Evolutionary conservation across 2,888 invertebrate genomes (phyloP), one percentile per base, ranked within the genome.

Genomic region (Acleris emargana): DNA sequence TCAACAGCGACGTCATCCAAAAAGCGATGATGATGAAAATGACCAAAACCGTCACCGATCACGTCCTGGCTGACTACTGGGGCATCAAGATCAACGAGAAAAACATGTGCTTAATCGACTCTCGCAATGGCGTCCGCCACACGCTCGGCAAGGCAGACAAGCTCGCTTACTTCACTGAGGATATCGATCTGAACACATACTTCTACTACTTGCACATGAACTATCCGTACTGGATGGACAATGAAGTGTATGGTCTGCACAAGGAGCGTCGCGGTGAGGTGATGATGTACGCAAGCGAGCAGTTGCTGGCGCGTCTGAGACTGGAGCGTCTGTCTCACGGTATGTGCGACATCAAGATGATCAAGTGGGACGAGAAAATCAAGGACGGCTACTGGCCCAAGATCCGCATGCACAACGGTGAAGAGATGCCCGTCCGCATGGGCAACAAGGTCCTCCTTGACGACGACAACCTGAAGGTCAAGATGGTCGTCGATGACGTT

Each of bases 81-180:
- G 90, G 90, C 67, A 93, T 91, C 72, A 82, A 76, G 64, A 84
- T 90, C 45, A 92, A 92, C 69, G 91, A 94, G 73, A 93, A 94
- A 77, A 93, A 93, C 71, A 87, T 95, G 60, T 92, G 94, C 42
- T 93, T 96, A 70, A 93, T 94, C 68, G 94, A 95, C 64, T 96
- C 96, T 92, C 95, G 95, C 80, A 94, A 95, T 71, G 94, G 94
- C 53, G 85, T 93, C 67, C 93, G 94, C 70, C 89, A 93, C 69
- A 86, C 94, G 32, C 69, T 94, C 47, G 92, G 94, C 75, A 89
- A 94, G 55, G 94, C 95, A 62, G 94, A 95, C 77, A 87, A 89
- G 25, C 75, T 96, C 68, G 89, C 93, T 53, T 97, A 97, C 86
- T 97, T 95, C 90, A 94, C 94, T 20, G 96, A 97, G 81, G 97